These are phyloP conservation scores for Drosophila melanica DNA, from an alignment of 1,140 invertebrate species.

Conservation along the genomic window DNA sequence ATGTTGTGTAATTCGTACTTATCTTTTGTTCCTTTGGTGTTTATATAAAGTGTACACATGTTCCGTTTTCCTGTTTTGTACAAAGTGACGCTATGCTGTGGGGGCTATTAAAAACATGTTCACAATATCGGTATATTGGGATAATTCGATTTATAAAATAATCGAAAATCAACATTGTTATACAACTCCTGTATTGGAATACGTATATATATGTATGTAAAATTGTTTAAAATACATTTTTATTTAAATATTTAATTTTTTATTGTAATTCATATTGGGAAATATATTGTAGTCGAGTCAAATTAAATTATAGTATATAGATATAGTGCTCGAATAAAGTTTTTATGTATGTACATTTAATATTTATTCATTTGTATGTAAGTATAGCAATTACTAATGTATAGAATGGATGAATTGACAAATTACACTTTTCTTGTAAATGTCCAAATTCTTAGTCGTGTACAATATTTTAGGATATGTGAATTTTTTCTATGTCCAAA, in stretches of 20 bases:
- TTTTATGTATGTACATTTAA: not conserved
- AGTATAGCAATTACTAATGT: not conserved
- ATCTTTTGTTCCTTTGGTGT: no score
- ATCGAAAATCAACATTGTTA: constrained; percentile 16
- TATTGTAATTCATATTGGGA: not conserved
- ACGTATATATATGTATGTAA: constrained; percentile 14
- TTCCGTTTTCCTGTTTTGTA: not conserved
- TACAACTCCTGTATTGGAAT: constrained; percentile 4
- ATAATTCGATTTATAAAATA: not conserved
- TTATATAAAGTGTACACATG: no score
- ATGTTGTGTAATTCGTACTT: no score
- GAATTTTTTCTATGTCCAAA: no score
- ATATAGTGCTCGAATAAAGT: not conserved
- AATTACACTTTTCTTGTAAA: not conserved
- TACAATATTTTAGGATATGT: no score
- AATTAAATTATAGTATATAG: not conserved
- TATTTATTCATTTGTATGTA: not conserved
- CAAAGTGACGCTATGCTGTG: not conserved
- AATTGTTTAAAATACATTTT: not conserved
- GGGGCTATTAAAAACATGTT: not conserved
- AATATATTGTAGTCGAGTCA: not conserved
- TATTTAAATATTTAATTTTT: not conserved
- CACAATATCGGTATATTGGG: not conserved
- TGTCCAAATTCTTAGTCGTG: no score
- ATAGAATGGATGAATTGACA: not conserved